Conservation (phyloP, 2,888 invertebrate species). For the Resseliella maxima region DNA sequence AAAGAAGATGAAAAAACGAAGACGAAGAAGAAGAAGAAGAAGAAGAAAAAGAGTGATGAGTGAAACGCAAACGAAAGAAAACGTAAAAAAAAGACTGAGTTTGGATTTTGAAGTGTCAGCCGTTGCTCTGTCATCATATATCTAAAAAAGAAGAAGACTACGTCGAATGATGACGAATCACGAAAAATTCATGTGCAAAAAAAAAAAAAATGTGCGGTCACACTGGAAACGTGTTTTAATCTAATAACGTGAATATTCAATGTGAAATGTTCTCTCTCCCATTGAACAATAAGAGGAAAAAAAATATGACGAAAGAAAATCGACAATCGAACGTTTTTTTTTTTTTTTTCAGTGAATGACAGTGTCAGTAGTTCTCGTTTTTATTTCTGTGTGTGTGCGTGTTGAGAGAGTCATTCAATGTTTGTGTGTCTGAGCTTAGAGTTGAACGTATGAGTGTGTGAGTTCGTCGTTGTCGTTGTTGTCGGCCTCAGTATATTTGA, state of each 20-base stretch:
- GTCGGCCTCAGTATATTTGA: neutral
- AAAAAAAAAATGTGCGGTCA: neutral
- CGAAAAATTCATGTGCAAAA: too few species aligned
- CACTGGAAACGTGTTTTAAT: neutral
- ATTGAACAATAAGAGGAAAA: neutral
- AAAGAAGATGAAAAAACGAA: neutral
- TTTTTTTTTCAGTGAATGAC: too few species aligned
- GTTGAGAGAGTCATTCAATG: neutral
- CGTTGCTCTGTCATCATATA: conserved; percentile 19
- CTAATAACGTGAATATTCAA: neutral
- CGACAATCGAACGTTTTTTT: too few species aligned
- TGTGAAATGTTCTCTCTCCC: neutral
- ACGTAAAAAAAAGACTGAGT: neutral
- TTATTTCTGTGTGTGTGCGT: too few species aligned
- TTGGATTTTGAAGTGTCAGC: conserved; percentile 33
- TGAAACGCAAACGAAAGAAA: neutral
- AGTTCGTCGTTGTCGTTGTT: neutral
- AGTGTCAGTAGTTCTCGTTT: neutral
- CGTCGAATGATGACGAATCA: conserved; percentile 16
- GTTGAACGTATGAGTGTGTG: neutral
- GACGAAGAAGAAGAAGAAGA: neutral
- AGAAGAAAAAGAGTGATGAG: neutral
- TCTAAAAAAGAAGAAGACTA: too few species aligned
- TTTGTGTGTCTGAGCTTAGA: neutral
- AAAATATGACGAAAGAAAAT: neutral